These are phyloP conservation scores for Shinisaurus crocodilurus DNA, from an alignment of 2,113 vertebrate genomes.

Conservation along the genomic window DNA sequence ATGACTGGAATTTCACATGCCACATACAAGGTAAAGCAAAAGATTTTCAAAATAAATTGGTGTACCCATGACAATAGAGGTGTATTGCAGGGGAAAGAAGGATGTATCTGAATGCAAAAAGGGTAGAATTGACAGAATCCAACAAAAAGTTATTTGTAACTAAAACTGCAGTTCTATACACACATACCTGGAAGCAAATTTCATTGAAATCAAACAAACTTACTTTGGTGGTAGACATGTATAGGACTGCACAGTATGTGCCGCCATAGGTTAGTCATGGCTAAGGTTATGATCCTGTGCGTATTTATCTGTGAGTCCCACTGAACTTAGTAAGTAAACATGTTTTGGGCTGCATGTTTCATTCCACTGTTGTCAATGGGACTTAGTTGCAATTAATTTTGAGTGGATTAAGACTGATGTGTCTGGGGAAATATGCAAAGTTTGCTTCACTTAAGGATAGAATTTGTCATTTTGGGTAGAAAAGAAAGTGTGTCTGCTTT, in stretches of 20 bases:
- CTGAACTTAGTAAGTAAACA: not conserved
- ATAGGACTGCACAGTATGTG: not conserved
- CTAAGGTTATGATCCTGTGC: not conserved
- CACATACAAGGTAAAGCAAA: conserved; percentile 1
- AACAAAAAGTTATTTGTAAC: not conserved
- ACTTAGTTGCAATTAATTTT: not conserved
- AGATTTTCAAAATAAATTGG: not conserved
- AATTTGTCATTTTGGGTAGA: not conserved
- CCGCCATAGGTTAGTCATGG: not conserved
- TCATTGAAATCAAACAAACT: not conserved
- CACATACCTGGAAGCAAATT: not conserved
- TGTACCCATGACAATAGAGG: conserved; percentile 7
- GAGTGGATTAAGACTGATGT: no score
- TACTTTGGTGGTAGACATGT: not conserved
- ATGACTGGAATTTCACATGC: not conserved
- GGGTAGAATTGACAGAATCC: not conserved
- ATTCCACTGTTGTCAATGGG: not conserved
- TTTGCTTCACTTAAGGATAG: not conserved
- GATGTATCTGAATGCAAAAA: not conserved
- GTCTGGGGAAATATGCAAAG: not conserved
- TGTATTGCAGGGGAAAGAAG: not conserved
- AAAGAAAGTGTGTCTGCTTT: not conserved
- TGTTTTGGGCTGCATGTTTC: not conserved
- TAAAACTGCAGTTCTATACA: not conserved
- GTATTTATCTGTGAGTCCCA: not conserved